Evolutionary conservation across 2,888 invertebrate species (phyloP), one percentile per base, ranked within the genome.

Genomic region (Slavum lentiscoides): DNA sequence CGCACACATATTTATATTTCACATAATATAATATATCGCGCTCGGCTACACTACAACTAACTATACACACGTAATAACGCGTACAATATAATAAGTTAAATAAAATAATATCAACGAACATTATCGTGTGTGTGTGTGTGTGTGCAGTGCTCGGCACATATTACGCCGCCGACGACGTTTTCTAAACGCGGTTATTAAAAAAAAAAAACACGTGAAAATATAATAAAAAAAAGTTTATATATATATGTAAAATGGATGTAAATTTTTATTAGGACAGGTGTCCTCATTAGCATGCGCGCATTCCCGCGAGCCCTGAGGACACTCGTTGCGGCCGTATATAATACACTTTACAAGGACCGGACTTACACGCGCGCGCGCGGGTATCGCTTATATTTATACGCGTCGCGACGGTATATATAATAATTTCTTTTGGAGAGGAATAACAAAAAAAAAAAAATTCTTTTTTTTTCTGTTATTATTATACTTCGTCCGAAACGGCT

Each of bases 211-310:
- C 43, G 43, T 9, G 49, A 61, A 76, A 69, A 75, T 67, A 55
- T 21, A 66, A 39, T 2, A 55, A 39, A 59, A 23, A 43, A 66
- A 55, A 39, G 69, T 77, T 77, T 70, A 77, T n/a, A n/a, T n/a
- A n/a, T n/a, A n/a, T n/a, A n/a, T 70, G 77, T 77, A 72, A 80
- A 72, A 80, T 23, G 80, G 43, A 80, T 80, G 80, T 80, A 72
- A 80, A 80, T 80, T 80, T 49, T 80, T 80, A 80, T 72, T 64
- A 72, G 64, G 80, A 80, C 80, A 80, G 80, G 80, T 80, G 80
- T 80, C 72, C 80, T 80, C 80, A 72, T 80, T 80, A 80, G 55
- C 80, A 72, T 72, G 80, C 64, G 23, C 55, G 21, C 39, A 70
- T 55, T 70, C 39, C 62, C 53, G 68, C 68, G 30, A 30, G 37